Percentiles rank a stretch among this genome's conserved stretches.
These are phyloP conservation scores for Epinotia nisella DNA, from an alignment of 2,888 invertebrate genomes.

Conservation along the genomic window DNA sequence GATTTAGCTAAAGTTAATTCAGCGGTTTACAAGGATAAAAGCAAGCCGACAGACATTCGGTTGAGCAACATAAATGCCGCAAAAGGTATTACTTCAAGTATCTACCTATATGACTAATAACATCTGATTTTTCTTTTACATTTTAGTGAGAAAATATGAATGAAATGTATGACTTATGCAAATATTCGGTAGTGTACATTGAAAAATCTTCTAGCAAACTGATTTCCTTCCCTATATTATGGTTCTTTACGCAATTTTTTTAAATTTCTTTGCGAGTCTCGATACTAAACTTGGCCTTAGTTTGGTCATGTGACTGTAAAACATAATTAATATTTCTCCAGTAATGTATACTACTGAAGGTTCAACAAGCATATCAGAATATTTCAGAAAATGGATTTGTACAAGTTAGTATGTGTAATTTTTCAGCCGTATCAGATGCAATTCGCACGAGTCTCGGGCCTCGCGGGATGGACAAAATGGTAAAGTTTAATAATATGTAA, in stretches of 20 bases:
- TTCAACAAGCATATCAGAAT: slow-evolving; percentile 41
- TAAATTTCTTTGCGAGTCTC: not conserved
- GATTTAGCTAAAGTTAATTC: slow-evolving; percentile 79
- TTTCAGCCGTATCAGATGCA: slow-evolving; percentile 98
- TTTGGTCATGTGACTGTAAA: slow-evolving; percentile 23
- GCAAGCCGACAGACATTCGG: slow-evolving; percentile 97
- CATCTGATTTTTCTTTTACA: slow-evolving; percentile 55
- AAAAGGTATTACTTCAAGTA: slow-evolving; percentile 89
- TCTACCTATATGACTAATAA: slow-evolving; percentile 45
- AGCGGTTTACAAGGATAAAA: slow-evolving; percentile 93
- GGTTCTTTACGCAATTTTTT: not conserved
- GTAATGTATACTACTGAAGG: not conserved
- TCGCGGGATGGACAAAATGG: slow-evolving; percentile 99
- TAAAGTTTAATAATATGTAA: slow-evolving; percentile 66
- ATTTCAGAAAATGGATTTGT: slow-evolving; percentile 28
- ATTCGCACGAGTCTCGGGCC: slow-evolving; percentile 99
- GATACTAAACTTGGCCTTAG: not conserved
- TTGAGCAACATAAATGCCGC: slow-evolving; percentile 98
- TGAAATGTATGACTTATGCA: slow-evolving; percentile 23
- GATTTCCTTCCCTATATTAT: not conserved
- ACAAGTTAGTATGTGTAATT: slow-evolving; percentile 6
- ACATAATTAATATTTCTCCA: not conserved
- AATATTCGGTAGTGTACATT: slow-evolving; percentile 10
- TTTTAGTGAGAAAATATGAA: slow-evolving; percentile 14
- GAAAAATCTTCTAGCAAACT: not conserved